These are phyloP conservation scores for Gadus macrocephalus DNA, from an alignment of 2,113 vertebrate species.

Conservation along the genomic window DNA sequence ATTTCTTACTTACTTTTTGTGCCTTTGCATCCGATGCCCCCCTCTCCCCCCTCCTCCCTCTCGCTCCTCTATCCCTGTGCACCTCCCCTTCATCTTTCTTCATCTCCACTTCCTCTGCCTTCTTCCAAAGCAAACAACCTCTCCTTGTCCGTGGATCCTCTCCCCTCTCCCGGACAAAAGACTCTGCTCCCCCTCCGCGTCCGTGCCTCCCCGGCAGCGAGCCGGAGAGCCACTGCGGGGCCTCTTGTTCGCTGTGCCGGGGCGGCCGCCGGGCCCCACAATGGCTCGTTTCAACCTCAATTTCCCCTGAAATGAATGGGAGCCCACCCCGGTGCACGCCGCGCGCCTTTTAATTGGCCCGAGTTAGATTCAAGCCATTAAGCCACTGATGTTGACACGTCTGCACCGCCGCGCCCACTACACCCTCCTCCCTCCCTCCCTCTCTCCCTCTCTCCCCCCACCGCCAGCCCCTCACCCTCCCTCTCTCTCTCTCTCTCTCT, in stretches of 20 bases:
- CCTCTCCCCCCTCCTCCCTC: neutral
- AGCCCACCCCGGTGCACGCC: conserved; percentile 58
- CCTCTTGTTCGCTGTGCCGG: conserved; percentile 54
- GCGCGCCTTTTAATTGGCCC: conserved; percentile 71
- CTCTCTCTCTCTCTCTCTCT: conserved; percentile 5
- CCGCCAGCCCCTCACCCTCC: too few relatives aligned
- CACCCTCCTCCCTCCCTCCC: conserved; percentile 4
- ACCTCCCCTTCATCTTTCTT: neutral
- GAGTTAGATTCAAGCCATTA: conserved; percentile 76
- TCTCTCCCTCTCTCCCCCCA: conserved; percentile 3
- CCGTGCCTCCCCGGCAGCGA: conserved; percentile 25
- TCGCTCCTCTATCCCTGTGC: neutral
- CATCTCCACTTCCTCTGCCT: conserved; percentile 56
- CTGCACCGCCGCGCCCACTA: conserved; percentile 44
- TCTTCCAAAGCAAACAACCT: conserved; percentile 56
- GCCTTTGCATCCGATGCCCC: too few relatives aligned
- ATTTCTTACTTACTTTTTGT: conserved; percentile 8
- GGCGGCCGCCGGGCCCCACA: conserved; percentile 65
- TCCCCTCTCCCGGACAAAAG: conserved; percentile 33
- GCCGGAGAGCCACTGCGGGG: conserved; percentile 48
- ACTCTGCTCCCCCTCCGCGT: conserved; percentile 57
- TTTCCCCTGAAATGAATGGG: conserved; percentile 74
- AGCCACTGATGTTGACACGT: conserved; percentile 71
- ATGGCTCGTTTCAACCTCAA: conserved; percentile 77
- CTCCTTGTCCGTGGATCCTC: conserved; percentile 46